Conservation (phyloP, 2,888 invertebrate species). For the Poecilus cupreus region DNA sequence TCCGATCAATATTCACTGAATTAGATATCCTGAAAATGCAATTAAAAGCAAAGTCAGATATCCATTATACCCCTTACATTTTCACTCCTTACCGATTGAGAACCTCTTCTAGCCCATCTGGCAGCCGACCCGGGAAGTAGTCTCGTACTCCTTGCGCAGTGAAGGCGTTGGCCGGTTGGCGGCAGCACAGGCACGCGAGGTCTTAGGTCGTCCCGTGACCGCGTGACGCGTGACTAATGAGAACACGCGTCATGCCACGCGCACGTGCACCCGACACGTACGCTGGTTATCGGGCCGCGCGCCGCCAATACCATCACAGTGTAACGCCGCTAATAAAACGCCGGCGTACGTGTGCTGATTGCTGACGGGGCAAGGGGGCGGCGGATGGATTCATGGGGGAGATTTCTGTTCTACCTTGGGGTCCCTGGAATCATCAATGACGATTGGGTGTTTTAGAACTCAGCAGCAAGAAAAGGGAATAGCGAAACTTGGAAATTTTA, state of each 20-base stretch:
- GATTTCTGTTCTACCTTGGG: too few species aligned
- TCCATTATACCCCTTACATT: too few species aligned
- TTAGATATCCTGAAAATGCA: too few species aligned
- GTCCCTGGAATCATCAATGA: too few species aligned
- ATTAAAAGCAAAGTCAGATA: too few species aligned
- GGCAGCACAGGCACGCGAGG: conserved; percentile 45
- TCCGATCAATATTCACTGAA: too few species aligned
- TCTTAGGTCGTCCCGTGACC: conserved; percentile 51
- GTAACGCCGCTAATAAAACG: conserved; percentile 35
- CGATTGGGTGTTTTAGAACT: too few species aligned
- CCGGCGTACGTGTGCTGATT: too few species aligned
- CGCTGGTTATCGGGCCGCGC: neutral
- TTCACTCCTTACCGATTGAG: neutral
- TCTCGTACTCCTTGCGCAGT: neutral
- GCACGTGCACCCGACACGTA: conserved; percentile 9
- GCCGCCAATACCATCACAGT: neutral
- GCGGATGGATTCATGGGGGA: too few species aligned
- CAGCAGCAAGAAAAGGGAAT: too few species aligned
- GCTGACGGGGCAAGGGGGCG: too few species aligned
- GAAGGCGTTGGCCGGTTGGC: conserved; percentile 17
- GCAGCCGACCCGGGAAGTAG: conserved; percentile 17
- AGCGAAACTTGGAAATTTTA: too few species aligned
- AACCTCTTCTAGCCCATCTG: neutral
- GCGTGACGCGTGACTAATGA: conserved; percentile 54
- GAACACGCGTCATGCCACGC: conserved; percentile 32